A percentile compares a stretch with the other conserved stretches of the same genome.
Evolutionary conservation across 1,140 invertebrate genomes (phyloP).

Genomic region (Drosophila quadrilineata): DNA sequence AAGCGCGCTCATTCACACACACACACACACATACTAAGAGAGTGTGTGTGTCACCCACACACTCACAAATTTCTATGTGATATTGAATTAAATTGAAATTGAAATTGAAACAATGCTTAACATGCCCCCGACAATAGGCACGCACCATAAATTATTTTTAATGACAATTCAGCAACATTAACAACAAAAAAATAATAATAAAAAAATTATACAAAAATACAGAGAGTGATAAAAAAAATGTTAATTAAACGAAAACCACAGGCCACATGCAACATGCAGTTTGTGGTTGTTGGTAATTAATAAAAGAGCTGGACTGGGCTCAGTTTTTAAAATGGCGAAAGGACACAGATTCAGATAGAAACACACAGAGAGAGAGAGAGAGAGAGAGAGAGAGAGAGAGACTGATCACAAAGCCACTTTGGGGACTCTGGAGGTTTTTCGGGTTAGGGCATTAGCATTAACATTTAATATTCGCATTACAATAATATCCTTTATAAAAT

Average conservation of each 20-base stretch:
- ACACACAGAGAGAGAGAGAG: too few species aligned
- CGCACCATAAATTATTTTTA: conserved; percentile 59
- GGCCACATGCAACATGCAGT: conserved; percentile 54
- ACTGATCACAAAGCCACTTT: conserved; percentile 50
- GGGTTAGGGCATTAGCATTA: conserved; percentile 46
- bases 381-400: too few species aligned
- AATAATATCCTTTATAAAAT: conserved; percentile 8
- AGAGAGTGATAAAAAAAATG: conserved; percentile 45
- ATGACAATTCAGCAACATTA: conserved; percentile 37
- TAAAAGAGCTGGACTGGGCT: too few species aligned
- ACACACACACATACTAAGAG: conserved; percentile 4
- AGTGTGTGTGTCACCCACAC: conserved; percentile 1
- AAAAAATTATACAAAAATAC: conserved; percentile 2
- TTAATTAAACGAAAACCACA: conserved; percentile 74
- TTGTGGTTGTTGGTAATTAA: conserved; percentile 68
- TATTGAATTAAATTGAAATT: conserved; percentile 56
- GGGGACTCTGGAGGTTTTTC: conserved; percentile 42
- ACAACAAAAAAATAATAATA: neutral
- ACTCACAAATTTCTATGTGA: neutral
- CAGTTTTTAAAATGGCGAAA: too few species aligned
- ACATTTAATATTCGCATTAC: conserved; percentile 42
- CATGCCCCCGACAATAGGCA: conserved; percentile 27
- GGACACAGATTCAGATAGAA: neutral
- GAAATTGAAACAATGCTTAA: conserved; percentile 46
- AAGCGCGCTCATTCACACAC: conserved; percentile 51